phyloP scores from a whole-genome alignment of 2,888 invertebrate species.

The Apodemia mormo region DNA sequence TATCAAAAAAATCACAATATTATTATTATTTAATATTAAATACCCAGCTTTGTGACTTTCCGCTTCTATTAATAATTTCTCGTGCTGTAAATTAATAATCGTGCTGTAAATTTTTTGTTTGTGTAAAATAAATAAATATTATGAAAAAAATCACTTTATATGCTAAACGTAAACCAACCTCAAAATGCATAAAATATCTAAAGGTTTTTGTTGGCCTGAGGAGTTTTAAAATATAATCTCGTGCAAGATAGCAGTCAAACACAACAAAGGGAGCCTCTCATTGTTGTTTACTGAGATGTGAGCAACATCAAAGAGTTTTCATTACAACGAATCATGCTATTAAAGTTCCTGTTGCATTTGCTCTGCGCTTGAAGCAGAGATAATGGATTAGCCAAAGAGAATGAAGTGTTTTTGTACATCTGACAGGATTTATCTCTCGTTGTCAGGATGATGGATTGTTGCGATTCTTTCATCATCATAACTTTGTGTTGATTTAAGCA shows the following conservation, averaged over 20 bases:
- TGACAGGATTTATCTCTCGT: not conserved
- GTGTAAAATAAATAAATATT: too few species aligned
- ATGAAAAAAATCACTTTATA: not conserved
- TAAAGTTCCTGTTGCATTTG: not conserved
- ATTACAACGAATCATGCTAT: conserved; percentile 4
- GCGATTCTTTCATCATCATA: not conserved
- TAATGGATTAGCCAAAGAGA: conserved; percentile 5
- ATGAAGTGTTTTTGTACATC: not conserved
- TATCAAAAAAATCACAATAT: too few species aligned
- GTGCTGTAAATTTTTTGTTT: too few species aligned
- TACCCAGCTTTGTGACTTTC: too few species aligned
- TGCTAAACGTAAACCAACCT: not conserved
- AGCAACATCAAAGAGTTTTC: conserved; percentile 12
- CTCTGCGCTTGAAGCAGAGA: conserved; percentile 1
- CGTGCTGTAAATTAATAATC: too few species aligned
- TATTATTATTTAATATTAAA: too few species aligned
- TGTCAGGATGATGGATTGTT: not conserved
- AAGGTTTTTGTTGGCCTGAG: not conserved
- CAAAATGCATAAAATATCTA: not conserved
- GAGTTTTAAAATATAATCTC: conserved; percentile 12
- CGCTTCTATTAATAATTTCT: too few species aligned
- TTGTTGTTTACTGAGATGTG: not conserved
- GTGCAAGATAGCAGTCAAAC: not conserved
- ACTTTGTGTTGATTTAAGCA: not conserved
- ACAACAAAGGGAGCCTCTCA: conserved; percentile 8